These are phyloP conservation scores for Prostheceraeus crozeri DNA, from an alignment of 2,888 invertebrate genomes.

Conservation along the genomic window DNA sequence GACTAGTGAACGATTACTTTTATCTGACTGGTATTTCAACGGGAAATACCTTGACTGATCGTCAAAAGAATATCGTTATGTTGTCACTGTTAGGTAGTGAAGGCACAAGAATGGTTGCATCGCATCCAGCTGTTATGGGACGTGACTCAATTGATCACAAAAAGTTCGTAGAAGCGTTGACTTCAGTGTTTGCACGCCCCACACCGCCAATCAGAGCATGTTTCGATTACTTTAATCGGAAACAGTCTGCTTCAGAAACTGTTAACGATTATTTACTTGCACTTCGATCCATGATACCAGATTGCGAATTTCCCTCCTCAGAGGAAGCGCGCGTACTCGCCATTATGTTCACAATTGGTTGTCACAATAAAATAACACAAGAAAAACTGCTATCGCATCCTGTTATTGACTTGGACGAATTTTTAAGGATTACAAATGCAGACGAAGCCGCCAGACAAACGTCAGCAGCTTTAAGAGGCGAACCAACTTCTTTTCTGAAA, in stretches of 20 bases:
- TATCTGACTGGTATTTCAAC: too few species aligned
- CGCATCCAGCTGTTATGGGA: conserved; percentile 4
- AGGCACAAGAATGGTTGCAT: conserved; percentile 2
- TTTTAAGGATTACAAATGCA: neutral
- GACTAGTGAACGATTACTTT: too few species aligned
- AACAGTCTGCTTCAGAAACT: conserved; percentile 15
- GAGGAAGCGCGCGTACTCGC: conserved; percentile 10
- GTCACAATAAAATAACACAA: conserved; percentile 2
- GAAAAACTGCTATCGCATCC: neutral
- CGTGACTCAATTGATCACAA: neutral
- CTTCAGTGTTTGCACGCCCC: neutral
- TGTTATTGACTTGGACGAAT: neutral
- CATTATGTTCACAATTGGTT: neutral
- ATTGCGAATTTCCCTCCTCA: neutral
- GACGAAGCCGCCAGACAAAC: conserved; percentile 20
- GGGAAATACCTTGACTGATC: too few species aligned
- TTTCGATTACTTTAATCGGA: neutral
- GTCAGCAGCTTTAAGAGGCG: too few species aligned
- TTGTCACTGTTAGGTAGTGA: conserved; percentile 7
- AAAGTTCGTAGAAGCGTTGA: neutral
- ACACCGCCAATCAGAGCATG: neutral
- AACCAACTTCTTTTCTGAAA: too few species aligned
- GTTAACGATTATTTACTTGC: conserved; percentile 5
- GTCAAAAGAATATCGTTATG: neutral
- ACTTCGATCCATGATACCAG: neutral